These are phyloP conservation scores for Dipodomys merriami DNA, from an alignment of 2,113 vertebrate species.

Conservation along the genomic window DNA sequence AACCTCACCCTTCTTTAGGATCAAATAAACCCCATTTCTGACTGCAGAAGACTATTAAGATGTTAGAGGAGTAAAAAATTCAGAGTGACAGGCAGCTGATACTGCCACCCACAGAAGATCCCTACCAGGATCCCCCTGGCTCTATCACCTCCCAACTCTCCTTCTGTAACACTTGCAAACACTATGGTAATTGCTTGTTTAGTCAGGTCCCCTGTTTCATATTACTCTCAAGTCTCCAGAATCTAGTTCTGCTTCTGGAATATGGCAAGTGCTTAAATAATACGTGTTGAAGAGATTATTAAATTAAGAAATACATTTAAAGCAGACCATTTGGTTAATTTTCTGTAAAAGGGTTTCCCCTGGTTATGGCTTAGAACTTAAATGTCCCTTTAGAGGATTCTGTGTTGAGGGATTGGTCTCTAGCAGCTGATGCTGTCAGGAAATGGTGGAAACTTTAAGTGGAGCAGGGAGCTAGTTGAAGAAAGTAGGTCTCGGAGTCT, in stretches of 20 bases:
- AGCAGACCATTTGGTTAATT: not conserved
- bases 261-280: not conserved
- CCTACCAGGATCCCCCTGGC: not conserved
- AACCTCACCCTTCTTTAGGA: not conserved
- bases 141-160: not conserved
- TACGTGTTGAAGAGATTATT: not conserved
- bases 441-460: not conserved
- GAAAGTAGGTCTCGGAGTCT: not conserved
- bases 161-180: not conserved
- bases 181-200: not conserved
- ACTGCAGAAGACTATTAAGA: not conserved
- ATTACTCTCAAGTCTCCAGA: not conserved
- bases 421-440: not conserved
- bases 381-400: not conserved
- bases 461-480: too few species aligned
- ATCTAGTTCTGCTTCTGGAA: not conserved
- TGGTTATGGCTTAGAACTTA: not conserved
- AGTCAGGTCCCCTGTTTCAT: not conserved
- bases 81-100: not conserved
- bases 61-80: not conserved
- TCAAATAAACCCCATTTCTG: constrained; percentile 15
- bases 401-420: not conserved
- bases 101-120: not conserved
- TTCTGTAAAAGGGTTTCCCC: not conserved
- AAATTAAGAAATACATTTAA: constrained; percentile 2